Base-by-base conservation (phyloP, 2,888 invertebrate genomes). In the Anodontia alba region DNA sequence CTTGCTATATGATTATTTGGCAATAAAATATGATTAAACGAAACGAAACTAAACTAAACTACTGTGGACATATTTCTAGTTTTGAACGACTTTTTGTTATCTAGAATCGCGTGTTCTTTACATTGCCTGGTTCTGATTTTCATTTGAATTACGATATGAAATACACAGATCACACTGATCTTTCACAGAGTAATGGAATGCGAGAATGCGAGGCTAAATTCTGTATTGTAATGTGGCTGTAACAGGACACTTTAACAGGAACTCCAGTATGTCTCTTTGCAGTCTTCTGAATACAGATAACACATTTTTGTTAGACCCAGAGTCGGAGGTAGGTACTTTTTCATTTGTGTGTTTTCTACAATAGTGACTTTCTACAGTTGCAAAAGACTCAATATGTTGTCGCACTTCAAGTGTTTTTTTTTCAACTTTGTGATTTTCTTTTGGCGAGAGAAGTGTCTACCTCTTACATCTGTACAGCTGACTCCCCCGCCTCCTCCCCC, bases 161-260 rank as follows among this genome's bases (percentile, higher is more conserved):
- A 23, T 38, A 68, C 68, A 67, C 17, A 57, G n/a, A 49, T 75
- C 42, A 38, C 75, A 75, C 29, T 68, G 51, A 31, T 75, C 67
- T 68, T 62, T 75, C 8, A 36, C 51, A 5, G 49, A n/a, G 10
- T 29, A 7, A 15, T 57, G 75, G 36, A 87, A 87, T 12, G 74
- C 78, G 42, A 80, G n/a, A n/a, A n/a, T n/a, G n/a, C n/a, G n/a
- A n/a, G 31, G 33, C 86, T 87, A 62, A 76, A 86, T 46, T 82
- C 75, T 15, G 33, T 33, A 20, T 66, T 57, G 67, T 84, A 17
- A 87, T 78, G 20, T 72, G 46, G 43, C 82, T 57, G 49, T 81
- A 81, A 66, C 81, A 7, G 71, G 29, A 62, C 42, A 77, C 23
- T 31, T 71, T 49, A 38, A 83, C 69, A 26, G 77, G 72, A 57